A percentile compares a stretch with the other conserved stretches of the same genome.
phyloP scores from a whole-genome alignment of 2,888 invertebrate species.

The Pocota personata region DNA sequence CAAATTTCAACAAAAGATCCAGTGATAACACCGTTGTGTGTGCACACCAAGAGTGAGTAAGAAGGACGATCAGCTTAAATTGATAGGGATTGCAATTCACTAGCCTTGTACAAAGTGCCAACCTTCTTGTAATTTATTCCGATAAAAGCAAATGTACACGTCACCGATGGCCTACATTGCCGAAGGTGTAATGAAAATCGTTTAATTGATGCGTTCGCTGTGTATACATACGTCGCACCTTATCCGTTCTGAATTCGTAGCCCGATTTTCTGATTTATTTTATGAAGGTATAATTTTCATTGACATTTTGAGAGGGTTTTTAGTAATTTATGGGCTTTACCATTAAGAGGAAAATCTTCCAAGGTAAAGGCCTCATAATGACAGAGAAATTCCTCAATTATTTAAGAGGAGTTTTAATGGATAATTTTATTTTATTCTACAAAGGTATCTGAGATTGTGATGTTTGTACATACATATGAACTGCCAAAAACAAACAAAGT shows the following conservation, averaged over 20 bases:
- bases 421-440: too few relatives aligned
- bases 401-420: too few relatives aligned
- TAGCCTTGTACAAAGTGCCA: conserved; percentile 7
- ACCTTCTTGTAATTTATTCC: conserved; percentile 45
- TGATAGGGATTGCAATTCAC: conserved; percentile 22
- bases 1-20: conserved; percentile 64
- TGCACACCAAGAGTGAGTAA: not conserved
- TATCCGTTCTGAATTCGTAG: conserved; percentile 12
- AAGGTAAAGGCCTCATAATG: not conserved
- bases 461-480: too few relatives aligned
- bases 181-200: conserved; percentile 48
- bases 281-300: not conserved
- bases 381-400: not conserved
- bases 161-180: conserved; percentile 49
- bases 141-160: conserved; percentile 30
- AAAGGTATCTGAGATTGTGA: too few relatives aligned
- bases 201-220: conserved; percentile 56
- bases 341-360: not conserved
- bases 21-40: conserved; percentile 17
- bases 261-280: conserved; percentile 57
- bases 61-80: conserved; percentile 40
- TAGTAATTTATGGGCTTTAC: not conserved
- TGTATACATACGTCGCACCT: not conserved
- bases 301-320: not conserved
- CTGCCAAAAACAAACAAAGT: too few relatives aligned